phyloP scores from a whole-genome alignment of 2,797 vertebrate species.

The Helostoma temminkii region DNA sequence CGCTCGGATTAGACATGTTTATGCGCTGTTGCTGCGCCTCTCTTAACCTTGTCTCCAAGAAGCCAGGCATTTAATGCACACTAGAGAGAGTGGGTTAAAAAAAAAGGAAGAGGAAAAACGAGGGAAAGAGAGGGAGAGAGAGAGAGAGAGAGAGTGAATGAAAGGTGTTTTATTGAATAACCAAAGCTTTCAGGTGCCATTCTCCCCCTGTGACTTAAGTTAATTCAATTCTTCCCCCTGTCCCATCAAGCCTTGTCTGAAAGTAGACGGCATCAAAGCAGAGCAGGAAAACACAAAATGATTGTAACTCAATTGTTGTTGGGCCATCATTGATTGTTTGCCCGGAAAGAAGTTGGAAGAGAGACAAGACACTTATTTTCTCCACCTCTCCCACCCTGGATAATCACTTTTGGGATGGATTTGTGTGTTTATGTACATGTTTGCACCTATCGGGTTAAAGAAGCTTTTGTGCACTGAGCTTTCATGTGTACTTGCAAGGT shows the following conservation, averaged over 20 bases:
- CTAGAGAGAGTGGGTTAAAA: conserved; percentile 42
- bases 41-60: conserved; percentile 56
- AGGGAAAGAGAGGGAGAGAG: conserved; percentile 45
- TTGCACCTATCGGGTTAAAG: conserved; percentile 52
- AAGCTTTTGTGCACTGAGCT: conserved; percentile 18
- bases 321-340: conserved; percentile 81
- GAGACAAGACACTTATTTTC: conserved; percentile 77
- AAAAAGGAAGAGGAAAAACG: conserved; percentile 48
- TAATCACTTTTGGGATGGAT: conserved; percentile 64
- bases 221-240: conserved; percentile 78
- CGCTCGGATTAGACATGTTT: conserved; percentile 40
- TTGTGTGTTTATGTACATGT: conserved; percentile 24
- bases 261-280: conserved; percentile 76
- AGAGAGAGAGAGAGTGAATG: conserved; percentile 65
- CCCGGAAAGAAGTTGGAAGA: conserved; percentile 76
- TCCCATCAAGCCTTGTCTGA: conserved; percentile 74
- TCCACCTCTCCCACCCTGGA: conserved; percentile 61
- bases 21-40: conserved; percentile 21
- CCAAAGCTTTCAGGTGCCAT: conserved; percentile 78
- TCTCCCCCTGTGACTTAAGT: conserved; percentile 71
- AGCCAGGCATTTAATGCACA: conserved; percentile 52
- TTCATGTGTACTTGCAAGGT: conserved; percentile 27
- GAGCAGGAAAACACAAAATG: conserved; percentile 79
- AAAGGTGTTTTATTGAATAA: conserved; percentile 80
- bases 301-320: conserved; percentile 83